Evolutionary conservation across 2,888 invertebrate species (phyloP), one percentile per base, ranked within the genome.

Genomic region (Cloeon dipterum): DNA sequence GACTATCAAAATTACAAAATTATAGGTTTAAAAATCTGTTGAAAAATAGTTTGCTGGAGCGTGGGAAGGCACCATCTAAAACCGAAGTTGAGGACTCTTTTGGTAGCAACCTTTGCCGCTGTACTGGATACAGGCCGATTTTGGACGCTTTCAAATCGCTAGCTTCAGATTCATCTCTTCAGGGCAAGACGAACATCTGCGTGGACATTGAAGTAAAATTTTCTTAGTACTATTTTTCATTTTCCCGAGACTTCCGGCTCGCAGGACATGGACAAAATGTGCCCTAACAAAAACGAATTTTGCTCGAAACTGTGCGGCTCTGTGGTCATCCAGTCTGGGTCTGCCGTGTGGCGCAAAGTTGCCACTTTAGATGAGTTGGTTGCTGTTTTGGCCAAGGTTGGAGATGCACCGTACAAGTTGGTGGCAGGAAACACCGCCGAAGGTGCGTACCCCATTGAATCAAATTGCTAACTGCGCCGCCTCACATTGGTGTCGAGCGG

Each of bases 91-190:
- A 45, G 55, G 57, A 36, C 54, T 55, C 46, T 39, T 70, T 77
- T 44, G 73, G 68, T 5, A 70, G 75, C 37, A 76, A 76, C 45
- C 63, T 74, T 14, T 78, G 78, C 43, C 59, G 78, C 39, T 79
- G 78, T 47, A 78, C 78, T 1, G 81, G 81, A 1, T 81, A 78
- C 49, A 7, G 79, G 4, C 66, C 79, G 1, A 82, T 82, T 41
- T 58, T 77, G 34, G 79, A 81, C 49, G 70, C 79, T 3, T 77
- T 82, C 53, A 81, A 81, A 53, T 68, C 74, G 2, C 70, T 77
- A 44, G 72, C 75, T 1, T 56, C 52, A 2, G 71, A 74, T 45
- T 65, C 66, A 4, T 60, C 65, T 5, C 56, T 64, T 34, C 47
- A 54, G 32, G 53, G 70, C 10, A 51, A 55, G 1, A 55, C 63